Conservation (phyloP, 2,888 invertebrate genomes). For the Oligia fasciuncula region DNA sequence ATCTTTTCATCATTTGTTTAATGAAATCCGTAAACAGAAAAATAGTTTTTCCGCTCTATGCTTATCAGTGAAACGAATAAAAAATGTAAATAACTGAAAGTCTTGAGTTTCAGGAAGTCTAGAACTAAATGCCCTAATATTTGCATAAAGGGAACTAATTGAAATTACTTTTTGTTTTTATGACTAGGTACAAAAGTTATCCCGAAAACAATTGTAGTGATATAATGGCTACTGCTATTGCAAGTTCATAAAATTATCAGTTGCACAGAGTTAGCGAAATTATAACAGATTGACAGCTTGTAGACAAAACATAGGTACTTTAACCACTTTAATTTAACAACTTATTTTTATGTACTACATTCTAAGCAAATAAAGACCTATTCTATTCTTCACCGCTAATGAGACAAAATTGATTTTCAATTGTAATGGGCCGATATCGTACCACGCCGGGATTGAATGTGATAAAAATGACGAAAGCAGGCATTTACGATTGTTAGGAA, state of each 20-base stretch:
- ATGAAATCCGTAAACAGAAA: neutral
- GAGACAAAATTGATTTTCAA: no score
- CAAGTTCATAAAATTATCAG: neutral
- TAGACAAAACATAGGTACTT: neutral
- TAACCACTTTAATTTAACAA: no score
- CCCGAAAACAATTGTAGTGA: neutral
- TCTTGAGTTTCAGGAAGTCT: neutral
- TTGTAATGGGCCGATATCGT: no score
- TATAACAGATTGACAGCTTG: neutral
- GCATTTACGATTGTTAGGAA: neutral
- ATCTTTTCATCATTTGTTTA: neutral
- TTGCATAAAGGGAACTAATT: neutral
- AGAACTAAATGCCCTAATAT: neutral
- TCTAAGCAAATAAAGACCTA: no score
- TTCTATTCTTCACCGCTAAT: no score
- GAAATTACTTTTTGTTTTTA: neutral
- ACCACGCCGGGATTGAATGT: neutral
- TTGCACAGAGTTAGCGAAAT: neutral
- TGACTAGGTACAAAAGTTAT: neutral
- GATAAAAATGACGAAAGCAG: neutral
- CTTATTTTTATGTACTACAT: no score
- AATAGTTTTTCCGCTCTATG: neutral
- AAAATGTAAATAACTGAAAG: neutral
- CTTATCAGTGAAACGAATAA: neutral
- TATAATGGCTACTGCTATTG: neutral